Conservation (phyloP, 1,140 invertebrate genomes). For the Mycetomoellerius zeteki region DNA sequence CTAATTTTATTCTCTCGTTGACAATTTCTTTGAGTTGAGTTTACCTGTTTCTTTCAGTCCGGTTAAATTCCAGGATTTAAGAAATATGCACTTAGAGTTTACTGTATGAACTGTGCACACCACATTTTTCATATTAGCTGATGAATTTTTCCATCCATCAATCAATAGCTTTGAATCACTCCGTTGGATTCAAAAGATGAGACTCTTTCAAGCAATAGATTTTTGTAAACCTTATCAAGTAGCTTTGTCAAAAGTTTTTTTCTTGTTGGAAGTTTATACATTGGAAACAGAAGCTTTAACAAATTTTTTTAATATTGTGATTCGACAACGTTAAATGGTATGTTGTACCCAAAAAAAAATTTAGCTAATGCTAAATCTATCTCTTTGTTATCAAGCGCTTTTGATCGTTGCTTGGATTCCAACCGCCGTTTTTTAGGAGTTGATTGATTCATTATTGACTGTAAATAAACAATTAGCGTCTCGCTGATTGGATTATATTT, state of each 20-base stretch:
- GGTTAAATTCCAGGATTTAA: conserved; percentile 36
- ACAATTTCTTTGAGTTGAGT: conserved; percentile 33
- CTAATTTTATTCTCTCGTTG: not conserved
- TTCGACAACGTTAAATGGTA: conserved; percentile 17
- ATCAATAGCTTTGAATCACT: not conserved
- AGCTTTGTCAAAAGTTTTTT: conserved; percentile 17
- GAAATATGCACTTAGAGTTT: conserved; percentile 16
- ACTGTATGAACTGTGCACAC: not conserved
- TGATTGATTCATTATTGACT: not conserved
- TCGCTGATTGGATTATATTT: too few species aligned
- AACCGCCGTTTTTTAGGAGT: not conserved
- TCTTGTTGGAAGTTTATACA: conserved; percentile 22
- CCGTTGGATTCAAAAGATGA: not conserved
- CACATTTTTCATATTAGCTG: conserved; percentile 10
- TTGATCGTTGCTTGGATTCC: not conserved
- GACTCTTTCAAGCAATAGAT: not conserved
- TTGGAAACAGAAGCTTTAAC: not conserved
- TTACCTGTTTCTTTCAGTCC: not conserved
- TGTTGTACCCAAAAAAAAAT: conserved; percentile 9
- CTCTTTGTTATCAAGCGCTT: not conserved
- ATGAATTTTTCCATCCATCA: conserved; percentile 29
- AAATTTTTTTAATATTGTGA: not conserved
- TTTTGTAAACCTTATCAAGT: not conserved
- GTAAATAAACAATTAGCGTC: not conserved
- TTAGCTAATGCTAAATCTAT: not conserved